Percentiles rank a stretch among this genome's conserved stretches.
These are phyloP conservation scores for Campoplex capitator DNA, from an alignment of 2,888 invertebrate species.

Conservation along the genomic window DNA sequence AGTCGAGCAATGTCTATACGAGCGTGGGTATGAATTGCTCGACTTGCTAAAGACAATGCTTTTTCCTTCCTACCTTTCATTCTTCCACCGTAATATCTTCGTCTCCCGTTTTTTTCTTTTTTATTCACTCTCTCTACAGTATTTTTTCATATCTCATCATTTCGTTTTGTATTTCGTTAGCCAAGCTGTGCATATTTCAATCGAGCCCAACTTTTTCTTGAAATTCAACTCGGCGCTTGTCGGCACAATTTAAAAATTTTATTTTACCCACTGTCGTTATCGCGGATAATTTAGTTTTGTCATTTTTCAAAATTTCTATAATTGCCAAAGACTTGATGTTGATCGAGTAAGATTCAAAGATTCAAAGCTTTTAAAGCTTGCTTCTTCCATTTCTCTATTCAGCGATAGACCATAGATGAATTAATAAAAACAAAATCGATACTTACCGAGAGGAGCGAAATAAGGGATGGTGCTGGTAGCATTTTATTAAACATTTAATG, in stretches of 20 bases:
- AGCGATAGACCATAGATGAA: conserved; percentile 29
- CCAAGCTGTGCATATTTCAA: not conserved
- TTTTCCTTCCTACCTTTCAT: conserved; percentile 5
- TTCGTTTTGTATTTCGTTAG: conserved; percentile 24
- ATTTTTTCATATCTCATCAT: conserved; percentile 16
- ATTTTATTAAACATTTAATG: conserved; percentile 77
- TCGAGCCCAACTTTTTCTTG: not conserved
- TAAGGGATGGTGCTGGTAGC: conserved; percentile 26
- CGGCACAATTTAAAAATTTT: not conserved
- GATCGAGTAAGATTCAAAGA: not conserved
- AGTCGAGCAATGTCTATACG: conserved; percentile 55
- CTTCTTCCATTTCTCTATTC: not conserved
- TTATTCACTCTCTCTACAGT: conserved; percentile 12
- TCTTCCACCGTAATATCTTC: conserved; percentile 19
- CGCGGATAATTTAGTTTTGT: not conserved
- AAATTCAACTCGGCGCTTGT: conserved; percentile 1
- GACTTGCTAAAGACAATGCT: conserved; percentile 45
- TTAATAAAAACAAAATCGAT: conserved; percentile 23
- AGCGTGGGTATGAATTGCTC: conserved; percentile 51
- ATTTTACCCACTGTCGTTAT: not conserved
- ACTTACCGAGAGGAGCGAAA: conserved; percentile 30
- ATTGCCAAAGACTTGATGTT: not conserved
- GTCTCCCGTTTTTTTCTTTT: conserved; percentile 19
- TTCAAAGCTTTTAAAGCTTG: too few species aligned
- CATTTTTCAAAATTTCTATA: not conserved